phyloP scores from a whole-genome alignment of 1,140 invertebrate genomes.

The Olivierus martensii region DNA sequence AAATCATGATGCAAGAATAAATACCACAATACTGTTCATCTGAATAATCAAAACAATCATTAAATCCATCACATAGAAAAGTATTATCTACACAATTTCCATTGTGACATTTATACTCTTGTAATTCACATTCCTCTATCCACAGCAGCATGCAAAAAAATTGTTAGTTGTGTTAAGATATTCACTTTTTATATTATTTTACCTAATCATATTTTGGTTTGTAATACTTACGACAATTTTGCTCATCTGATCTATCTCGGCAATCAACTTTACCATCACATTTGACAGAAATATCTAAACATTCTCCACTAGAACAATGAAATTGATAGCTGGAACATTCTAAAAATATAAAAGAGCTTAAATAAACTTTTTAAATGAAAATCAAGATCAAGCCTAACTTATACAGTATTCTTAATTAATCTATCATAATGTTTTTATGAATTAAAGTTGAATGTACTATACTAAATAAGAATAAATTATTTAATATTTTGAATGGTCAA shows the following conservation, averaged over 20 bases:
- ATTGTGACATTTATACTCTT: no score
- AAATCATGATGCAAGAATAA: background rate
- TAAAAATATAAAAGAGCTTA: no score
- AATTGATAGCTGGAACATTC: conserved; percentile 22
- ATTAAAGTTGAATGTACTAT: no score
- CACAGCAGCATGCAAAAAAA: background rate
- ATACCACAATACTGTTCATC: conserved; percentile 23
- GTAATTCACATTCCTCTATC: conserved; percentile 7
- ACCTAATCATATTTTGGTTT: no score
- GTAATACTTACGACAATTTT: conserved; percentile 14
- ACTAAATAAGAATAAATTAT: no score
- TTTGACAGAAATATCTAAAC: conserved; percentile 37
- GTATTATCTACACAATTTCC: conserved; percentile 68
- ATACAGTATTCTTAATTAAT: background rate
- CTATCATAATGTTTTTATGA: no score
- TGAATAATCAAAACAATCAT: conserved; percentile 29
- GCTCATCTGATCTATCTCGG: conserved; percentile 22
- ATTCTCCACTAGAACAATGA: conserved; percentile 29
- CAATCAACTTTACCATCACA: conserved; percentile 59
- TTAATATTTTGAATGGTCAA: no score
- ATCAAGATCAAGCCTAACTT: background rate
- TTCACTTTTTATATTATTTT: no score
- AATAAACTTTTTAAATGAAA: no score
- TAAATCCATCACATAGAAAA: conserved; percentile 49
- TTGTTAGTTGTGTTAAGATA: background rate